Evolutionary conservation across 2,888 invertebrate genomes (phyloP).

Genomic region (Conomelus anceps): DNA sequence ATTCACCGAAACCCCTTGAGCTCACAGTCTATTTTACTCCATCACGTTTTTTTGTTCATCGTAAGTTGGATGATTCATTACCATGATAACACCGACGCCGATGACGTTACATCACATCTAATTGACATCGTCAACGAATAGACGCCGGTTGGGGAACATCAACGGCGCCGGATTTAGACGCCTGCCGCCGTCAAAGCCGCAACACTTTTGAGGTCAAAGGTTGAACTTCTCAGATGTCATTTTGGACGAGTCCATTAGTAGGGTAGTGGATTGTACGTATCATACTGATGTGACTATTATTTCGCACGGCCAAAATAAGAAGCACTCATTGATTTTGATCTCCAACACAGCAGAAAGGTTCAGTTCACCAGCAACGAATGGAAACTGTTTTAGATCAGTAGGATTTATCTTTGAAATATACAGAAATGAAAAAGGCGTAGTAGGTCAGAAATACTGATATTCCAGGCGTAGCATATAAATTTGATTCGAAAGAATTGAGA

Average conservation of each 20-base stretch:
- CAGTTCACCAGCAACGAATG: neutral
- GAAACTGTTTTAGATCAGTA: neutral
- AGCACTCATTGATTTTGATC: neutral
- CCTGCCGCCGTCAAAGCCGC: neutral
- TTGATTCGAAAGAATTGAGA: too few species aligned
- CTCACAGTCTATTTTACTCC: neutral
- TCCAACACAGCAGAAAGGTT: neutral
- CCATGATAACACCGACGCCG: neutral
- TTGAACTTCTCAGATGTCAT: neutral
- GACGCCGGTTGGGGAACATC: neutral
- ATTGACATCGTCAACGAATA: neutral
- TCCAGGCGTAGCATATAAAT: too few species aligned
- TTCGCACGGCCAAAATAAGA: neutral
- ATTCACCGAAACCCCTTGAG: too few species aligned
- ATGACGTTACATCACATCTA: neutral
- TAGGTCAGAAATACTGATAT: too few species aligned
- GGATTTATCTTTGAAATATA: too few species aligned
- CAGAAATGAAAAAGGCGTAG: too few species aligned
- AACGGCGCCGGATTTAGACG: neutral
- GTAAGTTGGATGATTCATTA: neutral
- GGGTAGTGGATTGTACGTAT: neutral
- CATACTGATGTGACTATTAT: neutral
- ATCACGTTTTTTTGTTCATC: neutral
- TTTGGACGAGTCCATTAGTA: neutral
- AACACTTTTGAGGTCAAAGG: neutral